Evolutionary conservation across 2,888 invertebrate species (phyloP).

Genomic region (Oegoconia quadripuncta): DNA sequence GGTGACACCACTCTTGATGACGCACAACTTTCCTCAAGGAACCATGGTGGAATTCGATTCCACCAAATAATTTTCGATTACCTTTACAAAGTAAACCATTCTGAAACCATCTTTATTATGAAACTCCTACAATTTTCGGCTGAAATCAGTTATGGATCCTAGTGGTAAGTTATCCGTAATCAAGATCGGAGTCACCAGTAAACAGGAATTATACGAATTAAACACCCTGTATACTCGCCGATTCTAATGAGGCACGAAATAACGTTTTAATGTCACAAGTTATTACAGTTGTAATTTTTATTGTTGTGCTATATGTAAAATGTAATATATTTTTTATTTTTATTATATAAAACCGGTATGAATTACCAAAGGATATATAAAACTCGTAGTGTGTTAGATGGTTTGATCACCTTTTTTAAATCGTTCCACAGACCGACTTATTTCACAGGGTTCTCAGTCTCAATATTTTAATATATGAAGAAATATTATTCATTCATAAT

Average conservation of each 20-base stretch:
- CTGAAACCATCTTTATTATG: no score
- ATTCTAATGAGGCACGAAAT: not conserved
- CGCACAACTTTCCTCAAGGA: no score
- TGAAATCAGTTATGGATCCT: no score
- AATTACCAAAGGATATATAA: conserved; percentile 72
- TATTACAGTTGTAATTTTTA: conserved; percentile 43
- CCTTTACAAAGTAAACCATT: no score
- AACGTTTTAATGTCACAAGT: conserved; percentile 36
- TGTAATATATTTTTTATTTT: conserved; percentile 49
- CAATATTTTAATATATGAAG: conserved; percentile 22
- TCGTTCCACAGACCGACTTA: conserved; percentile 28
- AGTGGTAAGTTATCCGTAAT: no score
- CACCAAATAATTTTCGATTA: no score
- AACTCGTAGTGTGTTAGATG: conserved; percentile 67
- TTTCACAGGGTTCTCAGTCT: conserved; percentile 36
- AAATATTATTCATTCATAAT: conserved; percentile 5
- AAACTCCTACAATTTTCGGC: no score
- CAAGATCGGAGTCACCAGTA: no score
- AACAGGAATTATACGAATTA: no score
- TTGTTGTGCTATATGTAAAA: conserved; percentile 52
- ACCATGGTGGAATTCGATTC: no score
- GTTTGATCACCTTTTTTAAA: conserved; percentile 42
- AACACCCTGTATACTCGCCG: not conserved
- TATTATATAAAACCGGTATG: conserved; percentile 68
- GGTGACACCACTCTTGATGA: no score